phyloP scores from a whole-genome alignment of 2,797 vertebrate genomes.

The Amblyopsis hoosieri region DNA sequence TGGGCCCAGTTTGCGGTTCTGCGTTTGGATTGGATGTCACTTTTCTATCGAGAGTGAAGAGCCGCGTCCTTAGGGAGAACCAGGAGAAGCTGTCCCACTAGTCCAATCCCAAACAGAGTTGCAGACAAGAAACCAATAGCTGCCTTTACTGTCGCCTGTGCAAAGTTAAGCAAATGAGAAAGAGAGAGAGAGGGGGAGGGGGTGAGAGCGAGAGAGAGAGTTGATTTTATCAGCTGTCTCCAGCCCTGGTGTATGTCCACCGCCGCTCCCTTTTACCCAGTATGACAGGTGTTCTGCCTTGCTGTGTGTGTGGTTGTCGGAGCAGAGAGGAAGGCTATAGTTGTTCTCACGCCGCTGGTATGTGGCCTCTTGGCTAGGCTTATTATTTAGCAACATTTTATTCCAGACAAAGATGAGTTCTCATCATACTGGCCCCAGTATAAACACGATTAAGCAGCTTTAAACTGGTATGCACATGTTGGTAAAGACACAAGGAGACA shows the following conservation, averaged over 20 bases:
- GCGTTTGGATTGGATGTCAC: neutral
- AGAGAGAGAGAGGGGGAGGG: neutral
- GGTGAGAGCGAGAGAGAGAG: neutral
- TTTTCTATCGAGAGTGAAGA: constrained; percentile 28
- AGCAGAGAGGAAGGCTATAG: constrained; percentile 13
- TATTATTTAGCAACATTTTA: neutral
- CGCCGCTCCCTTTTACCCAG: constrained; percentile 62
- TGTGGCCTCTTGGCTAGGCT: constrained; percentile 5
- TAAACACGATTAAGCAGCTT: too few relatives aligned
- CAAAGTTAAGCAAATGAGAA: constrained; percentile 59
- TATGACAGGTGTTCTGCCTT: constrained; percentile 65
- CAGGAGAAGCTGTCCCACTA: constrained; percentile 33
- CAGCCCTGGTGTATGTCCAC: constrained; percentile 58
- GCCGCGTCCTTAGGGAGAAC: constrained; percentile 28
- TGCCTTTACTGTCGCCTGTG: constrained; percentile 59
- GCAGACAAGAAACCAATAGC: constrained; percentile 37
- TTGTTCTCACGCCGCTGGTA: constrained; percentile 14
- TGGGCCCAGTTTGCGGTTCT: constrained; percentile 3
- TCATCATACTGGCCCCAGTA: too few relatives aligned
- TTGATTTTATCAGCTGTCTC: constrained; percentile 40
- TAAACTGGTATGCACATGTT: too few relatives aligned
- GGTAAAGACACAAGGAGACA: too few relatives aligned
- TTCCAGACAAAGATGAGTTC: neutral
- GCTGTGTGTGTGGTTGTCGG: constrained; percentile 44
- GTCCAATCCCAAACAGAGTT: constrained; percentile 26